Evolutionary conservation across 1,140 invertebrate genomes (phyloP).

Genomic region (Drosophila cardini): DNA sequence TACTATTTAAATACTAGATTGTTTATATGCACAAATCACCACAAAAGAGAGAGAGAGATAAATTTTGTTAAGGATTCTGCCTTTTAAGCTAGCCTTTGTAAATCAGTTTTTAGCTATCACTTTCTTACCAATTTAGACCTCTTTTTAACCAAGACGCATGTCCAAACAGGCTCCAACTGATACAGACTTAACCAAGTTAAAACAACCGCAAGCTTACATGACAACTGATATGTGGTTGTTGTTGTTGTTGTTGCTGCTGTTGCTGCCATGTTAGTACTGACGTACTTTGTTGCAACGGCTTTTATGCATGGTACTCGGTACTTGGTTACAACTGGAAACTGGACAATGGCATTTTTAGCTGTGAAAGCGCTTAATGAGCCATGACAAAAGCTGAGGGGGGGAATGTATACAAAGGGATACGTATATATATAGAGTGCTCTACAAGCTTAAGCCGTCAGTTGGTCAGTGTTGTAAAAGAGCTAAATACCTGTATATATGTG

Average conservation of each 20-base stretch:
- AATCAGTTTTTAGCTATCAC: neutral
- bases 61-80: too few species aligned
- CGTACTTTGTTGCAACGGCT: conserved; percentile 39
- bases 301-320: conserved; percentile 27
- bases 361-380: conserved; percentile 38
- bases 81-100: too few species aligned
- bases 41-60: too few species aligned
- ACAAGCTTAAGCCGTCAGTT: conserved; percentile 19
- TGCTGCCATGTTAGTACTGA: conserved; percentile 36
- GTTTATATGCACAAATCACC: too few species aligned
- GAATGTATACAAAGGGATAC: neutral
- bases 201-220: conserved; percentile 35
- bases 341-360: neutral
- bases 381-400: conserved; percentile 1
- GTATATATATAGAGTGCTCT: neutral
- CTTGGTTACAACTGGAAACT: neutral
- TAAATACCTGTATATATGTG: conserved; percentile 23
- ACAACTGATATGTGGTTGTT: conserved; percentile 46
- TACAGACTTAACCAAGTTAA: neutral
- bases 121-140: neutral
- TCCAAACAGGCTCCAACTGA: neutral
- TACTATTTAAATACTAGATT: too few species aligned
- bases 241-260: conserved; percentile 13
- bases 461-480: conserved; percentile 42
- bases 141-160: too few species aligned